Conservation (phyloP, 2,888 invertebrate species). For the Tenthredo scrophulariae region DNA sequence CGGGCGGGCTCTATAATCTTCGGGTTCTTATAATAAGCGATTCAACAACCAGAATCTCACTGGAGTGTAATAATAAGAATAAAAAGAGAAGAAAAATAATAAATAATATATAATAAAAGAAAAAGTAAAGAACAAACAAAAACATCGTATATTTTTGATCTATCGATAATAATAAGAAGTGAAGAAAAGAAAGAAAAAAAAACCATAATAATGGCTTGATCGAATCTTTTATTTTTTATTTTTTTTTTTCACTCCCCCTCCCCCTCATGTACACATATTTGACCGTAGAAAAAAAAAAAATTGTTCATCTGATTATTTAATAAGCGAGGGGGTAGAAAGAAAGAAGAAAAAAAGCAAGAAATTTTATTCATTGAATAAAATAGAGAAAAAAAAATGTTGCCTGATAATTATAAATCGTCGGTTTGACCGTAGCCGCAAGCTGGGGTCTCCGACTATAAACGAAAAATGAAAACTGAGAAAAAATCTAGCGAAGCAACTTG, state of each 20-base stretch:
- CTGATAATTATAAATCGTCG: background rate
- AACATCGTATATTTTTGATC: background rate
- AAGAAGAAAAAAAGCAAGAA: too few relatives aligned
- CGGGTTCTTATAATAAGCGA: background rate
- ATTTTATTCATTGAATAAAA: too few relatives aligned
- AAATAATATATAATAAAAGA: too few relatives aligned
- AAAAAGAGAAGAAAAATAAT: background rate
- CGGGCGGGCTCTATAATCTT: background rate
- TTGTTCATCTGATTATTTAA: background rate
- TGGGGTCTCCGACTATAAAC: slow-evolving; percentile 39
- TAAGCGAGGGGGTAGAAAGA: too few relatives aligned
- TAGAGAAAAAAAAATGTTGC: background rate
- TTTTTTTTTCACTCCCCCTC: too few relatives aligned
- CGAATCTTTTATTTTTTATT: background rate
- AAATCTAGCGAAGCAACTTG: slow-evolving; percentile 75
- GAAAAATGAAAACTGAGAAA: slow-evolving; percentile 77
- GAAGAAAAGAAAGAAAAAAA: background rate
- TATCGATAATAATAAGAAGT: background rate
- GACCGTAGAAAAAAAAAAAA: background rate
- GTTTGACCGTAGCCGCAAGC: slow-evolving; percentile 41
- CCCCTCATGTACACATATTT: background rate
- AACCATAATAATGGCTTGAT: background rate
- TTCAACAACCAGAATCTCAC: background rate
- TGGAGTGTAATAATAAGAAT: too few relatives aligned
- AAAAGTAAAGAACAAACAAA: background rate